Conservation (phyloP, 2,113 vertebrate species). For the Syngnathus typhle region DNA sequence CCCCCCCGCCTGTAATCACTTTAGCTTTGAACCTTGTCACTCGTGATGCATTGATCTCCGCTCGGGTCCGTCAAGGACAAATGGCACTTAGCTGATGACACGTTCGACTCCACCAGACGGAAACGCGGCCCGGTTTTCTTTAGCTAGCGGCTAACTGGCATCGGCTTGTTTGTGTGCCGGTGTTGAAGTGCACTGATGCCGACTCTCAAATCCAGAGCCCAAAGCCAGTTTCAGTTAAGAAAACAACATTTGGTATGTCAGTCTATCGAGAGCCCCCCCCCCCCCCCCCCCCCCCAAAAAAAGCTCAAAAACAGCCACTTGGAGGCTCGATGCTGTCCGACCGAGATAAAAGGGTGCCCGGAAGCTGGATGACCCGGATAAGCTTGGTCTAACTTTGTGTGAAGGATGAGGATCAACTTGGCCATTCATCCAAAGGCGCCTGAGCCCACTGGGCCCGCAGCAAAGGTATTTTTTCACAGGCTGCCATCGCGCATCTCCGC, state of each 20-base stretch:
- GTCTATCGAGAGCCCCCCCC: neutral
- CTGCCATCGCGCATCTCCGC: conserved; percentile 12
- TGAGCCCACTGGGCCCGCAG: conserved; percentile 13
- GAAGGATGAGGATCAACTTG: neutral
- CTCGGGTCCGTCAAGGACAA: neutral
- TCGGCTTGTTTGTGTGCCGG: neutral
- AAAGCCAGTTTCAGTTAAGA: neutral
- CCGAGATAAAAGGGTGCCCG: conserved; percentile 48
- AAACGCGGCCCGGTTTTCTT: neutral
- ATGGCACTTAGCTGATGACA: conserved; percentile 3
- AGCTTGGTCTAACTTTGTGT: conserved; percentile 9
- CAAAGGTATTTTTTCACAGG: conserved; percentile 34
- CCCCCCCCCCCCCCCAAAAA: too few species aligned
- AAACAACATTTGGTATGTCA: neutral
- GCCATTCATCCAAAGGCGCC: conserved; percentile 1
- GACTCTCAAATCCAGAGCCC: neutral
- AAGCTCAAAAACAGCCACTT: neutral
- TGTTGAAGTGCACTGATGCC: neutral
- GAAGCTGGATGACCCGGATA: conserved; percentile 45
- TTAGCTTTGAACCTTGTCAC: conserved; percentile 4
- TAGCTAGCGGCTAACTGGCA: neutral
- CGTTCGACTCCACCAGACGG: neutral
- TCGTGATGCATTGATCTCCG: neutral
- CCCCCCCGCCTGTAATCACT: neutral
- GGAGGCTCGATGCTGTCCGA: conserved; percentile 16